Conservation (phyloP, 2,888 invertebrate species). For the Trilocha varians region DNA sequence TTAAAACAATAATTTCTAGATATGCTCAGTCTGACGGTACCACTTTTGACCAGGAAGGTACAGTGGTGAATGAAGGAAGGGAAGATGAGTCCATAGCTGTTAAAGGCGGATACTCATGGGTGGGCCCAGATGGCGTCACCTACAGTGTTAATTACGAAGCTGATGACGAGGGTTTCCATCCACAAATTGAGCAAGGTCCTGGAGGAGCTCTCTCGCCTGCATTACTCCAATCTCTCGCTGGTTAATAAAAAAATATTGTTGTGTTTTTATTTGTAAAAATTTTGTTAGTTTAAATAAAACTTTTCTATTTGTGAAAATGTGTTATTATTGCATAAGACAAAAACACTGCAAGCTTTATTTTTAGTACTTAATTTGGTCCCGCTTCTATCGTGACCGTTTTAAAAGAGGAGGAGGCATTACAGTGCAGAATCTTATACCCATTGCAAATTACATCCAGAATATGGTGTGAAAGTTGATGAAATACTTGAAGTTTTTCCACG, state of each 20-base stretch:
- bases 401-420: no score
- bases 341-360: no score
- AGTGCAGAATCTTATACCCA: no score
- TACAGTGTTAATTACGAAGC: constrained; percentile 20
- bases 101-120: constrained; percentile 28
- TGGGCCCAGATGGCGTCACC: constrained; percentile 23
- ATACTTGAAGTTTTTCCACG: no score
- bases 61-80: constrained; percentile 36
- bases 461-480: no score
- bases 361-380: no score
- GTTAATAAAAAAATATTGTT: not conserved
- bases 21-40: constrained; percentile 81
- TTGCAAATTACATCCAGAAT: no score
- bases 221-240: not conserved
- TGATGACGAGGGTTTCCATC: constrained; percentile 26
- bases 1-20: constrained; percentile 31
- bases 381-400: no score
- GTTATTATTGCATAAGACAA: no score
- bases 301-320: no score
- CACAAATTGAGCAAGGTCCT: constrained; percentile 2
- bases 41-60: constrained; percentile 74
- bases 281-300: no score
- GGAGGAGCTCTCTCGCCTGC: not conserved
- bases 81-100: constrained; percentile 26
- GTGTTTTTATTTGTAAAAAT: no score